Conservation (phyloP, 2,888 invertebrate species). For the Herminia tarsipennalis region DNA sequence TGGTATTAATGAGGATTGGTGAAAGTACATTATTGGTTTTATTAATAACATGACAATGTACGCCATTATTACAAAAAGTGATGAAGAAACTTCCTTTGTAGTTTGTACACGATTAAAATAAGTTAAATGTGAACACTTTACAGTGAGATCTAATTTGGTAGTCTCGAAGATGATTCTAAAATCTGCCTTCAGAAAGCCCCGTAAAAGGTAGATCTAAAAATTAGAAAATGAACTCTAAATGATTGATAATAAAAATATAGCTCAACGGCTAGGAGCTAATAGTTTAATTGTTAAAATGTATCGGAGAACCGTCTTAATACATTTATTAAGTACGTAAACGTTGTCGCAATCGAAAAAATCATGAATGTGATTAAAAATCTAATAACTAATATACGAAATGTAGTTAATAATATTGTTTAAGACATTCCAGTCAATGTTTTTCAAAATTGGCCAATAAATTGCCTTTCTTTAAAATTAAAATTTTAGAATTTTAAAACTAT, state of each 20-base stretch:
- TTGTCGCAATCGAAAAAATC: slow-evolving; percentile 11
- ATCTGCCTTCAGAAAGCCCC: slow-evolving; percentile 37
- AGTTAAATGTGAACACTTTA: slow-evolving; percentile 17
- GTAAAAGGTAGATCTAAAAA: slow-evolving; percentile 11
- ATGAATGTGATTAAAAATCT: slow-evolving; percentile 13
- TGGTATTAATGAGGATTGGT: not conserved
- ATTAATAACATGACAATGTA: not conserved
- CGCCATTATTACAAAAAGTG: slow-evolving; percentile 4
- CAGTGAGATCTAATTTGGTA: slow-evolving; percentile 3
- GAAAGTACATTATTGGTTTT: not conserved
- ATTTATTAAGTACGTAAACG: slow-evolving; percentile 13
- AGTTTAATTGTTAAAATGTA: slow-evolving; percentile 5
- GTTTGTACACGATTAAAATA: slow-evolving; percentile 21
- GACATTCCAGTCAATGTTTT: slow-evolving; percentile 49
- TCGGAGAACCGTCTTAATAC: slow-evolving; percentile 16
- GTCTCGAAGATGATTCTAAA: slow-evolving; percentile 24
- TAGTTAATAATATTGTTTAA: slow-evolving; percentile 25
- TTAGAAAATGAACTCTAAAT: slow-evolving; percentile 3
- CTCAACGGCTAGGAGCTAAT: slow-evolving; percentile 5
- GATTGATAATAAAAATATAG: not conserved
- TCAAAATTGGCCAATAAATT: slow-evolving; percentile 67
- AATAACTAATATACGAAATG: slow-evolving; percentile 23
- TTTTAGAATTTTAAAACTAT: slow-evolving; percentile 51
- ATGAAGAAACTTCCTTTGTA: slow-evolving; percentile 41
- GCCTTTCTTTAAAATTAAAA: slow-evolving; percentile 63